Conservation (phyloP, 2,113 vertebrate species). For the Oreamnos americanus region DNA sequence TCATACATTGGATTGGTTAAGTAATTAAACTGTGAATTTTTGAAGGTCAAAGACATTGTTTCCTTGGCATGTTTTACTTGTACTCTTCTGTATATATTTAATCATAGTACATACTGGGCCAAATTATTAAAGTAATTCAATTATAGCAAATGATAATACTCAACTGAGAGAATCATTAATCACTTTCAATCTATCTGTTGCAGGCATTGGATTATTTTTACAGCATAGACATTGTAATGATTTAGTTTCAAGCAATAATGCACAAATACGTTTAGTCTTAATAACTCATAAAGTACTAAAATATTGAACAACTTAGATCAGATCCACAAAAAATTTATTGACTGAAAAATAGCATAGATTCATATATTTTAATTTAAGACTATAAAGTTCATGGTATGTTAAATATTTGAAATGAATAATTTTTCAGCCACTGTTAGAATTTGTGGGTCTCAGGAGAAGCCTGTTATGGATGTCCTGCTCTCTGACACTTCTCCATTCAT, state of each 20-base stretch:
- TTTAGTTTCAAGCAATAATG: slow-evolving; percentile 40
- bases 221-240: neutral
- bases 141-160: slow-evolving; percentile 63
- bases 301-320: slow-evolving; percentile 28
- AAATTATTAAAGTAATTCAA: slow-evolving; percentile 65
- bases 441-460: neutral
- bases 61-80: slow-evolving; percentile 43
- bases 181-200: slow-evolving; percentile 47
- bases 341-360: neutral
- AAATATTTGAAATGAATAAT: neutral
- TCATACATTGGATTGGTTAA: slow-evolving; percentile 44
- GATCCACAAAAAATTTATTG: slow-evolving; percentile 27
- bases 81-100: slow-evolving; percentile 34
- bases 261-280: slow-evolving; percentile 38
- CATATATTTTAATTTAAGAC: slow-evolving; percentile 43
- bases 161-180: slow-evolving; percentile 57
- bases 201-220: slow-evolving; percentile 44
- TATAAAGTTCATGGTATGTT: slow-evolving; percentile 34
- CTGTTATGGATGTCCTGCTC: neutral
- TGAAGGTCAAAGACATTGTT: slow-evolving; percentile 61
- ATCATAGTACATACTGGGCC: neutral
- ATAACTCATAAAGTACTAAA: slow-evolving; percentile 39
- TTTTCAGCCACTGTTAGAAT: neutral
- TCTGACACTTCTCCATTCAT: neutral
- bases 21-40: slow-evolving; percentile 55